Evolutionary conservation across 1,140 invertebrate species (phyloP).

Genomic region (Drosophila erecta): DNA sequence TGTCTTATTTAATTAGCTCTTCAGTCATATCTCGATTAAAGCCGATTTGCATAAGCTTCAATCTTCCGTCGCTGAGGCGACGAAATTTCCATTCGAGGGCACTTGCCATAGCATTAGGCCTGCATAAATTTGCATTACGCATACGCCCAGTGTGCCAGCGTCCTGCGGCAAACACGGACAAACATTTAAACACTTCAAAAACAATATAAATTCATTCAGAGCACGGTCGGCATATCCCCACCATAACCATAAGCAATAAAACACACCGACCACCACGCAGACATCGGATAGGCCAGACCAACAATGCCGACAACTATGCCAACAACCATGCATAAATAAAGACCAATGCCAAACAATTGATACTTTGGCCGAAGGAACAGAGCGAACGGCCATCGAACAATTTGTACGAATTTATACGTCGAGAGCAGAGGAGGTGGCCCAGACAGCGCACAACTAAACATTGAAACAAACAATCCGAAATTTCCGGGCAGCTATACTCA

Average conservation of each 20-base stretch:
- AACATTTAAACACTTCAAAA: constrained; percentile 76
- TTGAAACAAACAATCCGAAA: constrained; percentile 65
- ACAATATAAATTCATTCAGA: constrained; percentile 78
- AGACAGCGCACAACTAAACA: constrained; percentile 39
- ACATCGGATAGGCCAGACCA: constrained; percentile 53
- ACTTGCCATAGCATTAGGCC: constrained; percentile 48
- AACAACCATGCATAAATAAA: constrained; percentile 71
- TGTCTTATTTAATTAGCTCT: constrained; percentile 45
- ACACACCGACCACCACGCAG: constrained; percentile 58
- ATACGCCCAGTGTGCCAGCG: constrained; percentile 34
- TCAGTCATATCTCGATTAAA: constrained; percentile 23
- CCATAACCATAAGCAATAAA: constrained; percentile 78
- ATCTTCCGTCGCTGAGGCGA: constrained; percentile 24
- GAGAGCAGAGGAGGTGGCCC: constrained; percentile 1
- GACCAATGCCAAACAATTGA: constrained; percentile 75
- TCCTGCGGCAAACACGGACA: constrained; percentile 49
- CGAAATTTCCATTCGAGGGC: constrained; percentile 44
- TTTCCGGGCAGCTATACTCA: constrained; percentile 14
- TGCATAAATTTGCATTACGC: constrained; percentile 50
- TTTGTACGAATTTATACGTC: constrained; percentile 65
- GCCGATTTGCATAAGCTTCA: constrained; percentile 42
- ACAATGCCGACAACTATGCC: constrained; percentile 35
- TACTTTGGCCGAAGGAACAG: constrained; percentile 57
- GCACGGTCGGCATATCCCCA: constrained; percentile 45
- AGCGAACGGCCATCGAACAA: constrained; percentile 63